Evolutionary conservation across 2,888 invertebrate genomes (phyloP).

Genomic region (Hyppa rectilinea): DNA sequence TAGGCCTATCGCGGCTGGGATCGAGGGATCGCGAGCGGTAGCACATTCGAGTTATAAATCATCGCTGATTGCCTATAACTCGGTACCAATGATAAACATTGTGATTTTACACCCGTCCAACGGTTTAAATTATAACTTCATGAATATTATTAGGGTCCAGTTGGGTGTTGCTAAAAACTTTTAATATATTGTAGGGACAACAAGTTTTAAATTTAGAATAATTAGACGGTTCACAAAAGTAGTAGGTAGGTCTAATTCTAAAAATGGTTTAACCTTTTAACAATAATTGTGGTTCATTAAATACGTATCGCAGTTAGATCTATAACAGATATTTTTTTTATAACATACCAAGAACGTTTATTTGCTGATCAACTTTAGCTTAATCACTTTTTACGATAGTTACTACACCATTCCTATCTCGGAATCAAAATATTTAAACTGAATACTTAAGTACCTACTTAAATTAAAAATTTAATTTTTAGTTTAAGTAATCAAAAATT

Average conservation of each 20-base stretch:
- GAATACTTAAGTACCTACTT: too few relatives aligned
- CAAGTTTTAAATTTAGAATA: background rate
- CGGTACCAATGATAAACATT: conserved; percentile 81
- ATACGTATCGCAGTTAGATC: conserved; percentile 15
- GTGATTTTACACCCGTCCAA: conserved; percentile 76
- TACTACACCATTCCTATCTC: too few relatives aligned
- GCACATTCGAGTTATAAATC: conserved; percentile 82
- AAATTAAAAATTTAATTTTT: too few relatives aligned
- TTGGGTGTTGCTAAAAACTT: conserved; percentile 18
- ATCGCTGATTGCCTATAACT: conserved; percentile 82
- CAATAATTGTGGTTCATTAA: conserved; percentile 4
- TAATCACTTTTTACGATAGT: background rate
- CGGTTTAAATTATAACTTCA: conserved; percentile 66
- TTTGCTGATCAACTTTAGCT: background rate
- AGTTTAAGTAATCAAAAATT: too few relatives aligned
- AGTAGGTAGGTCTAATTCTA: too few relatives aligned
- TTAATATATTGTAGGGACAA: background rate
- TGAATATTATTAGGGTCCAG: conserved; percentile 66
- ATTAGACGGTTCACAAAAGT: background rate
- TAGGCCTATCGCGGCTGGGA: conserved; percentile 76
- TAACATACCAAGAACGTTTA: background rate
- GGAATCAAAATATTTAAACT: too few relatives aligned
- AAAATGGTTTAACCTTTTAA: conserved; percentile 4
- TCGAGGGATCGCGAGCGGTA: conserved; percentile 78
- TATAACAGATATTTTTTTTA: conserved; percentile 6